Conservation (phyloP, 2,888 invertebrate genomes). For the Stenotaenia linearis region DNA sequence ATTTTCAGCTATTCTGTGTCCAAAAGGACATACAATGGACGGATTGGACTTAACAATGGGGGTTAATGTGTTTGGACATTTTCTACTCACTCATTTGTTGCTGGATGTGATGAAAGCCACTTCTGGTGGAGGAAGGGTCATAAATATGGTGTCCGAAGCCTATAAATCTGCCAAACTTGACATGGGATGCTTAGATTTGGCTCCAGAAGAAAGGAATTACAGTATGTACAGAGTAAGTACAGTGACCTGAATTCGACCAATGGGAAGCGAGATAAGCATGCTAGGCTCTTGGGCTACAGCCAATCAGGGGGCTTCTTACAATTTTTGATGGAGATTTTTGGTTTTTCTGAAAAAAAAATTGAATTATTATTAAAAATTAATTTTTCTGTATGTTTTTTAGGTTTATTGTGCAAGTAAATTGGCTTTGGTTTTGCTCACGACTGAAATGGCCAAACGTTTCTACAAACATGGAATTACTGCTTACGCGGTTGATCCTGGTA, state of each 20-base stretch:
- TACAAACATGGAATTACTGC: constrained; percentile 32
- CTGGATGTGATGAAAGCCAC: constrained; percentile 37
- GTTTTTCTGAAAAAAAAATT: too few species aligned
- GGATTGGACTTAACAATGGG: constrained; percentile 39
- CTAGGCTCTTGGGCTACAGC: too few species aligned
- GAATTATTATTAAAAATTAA: too few species aligned
- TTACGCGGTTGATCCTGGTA: constrained; percentile 36
- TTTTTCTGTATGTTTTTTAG: constrained; percentile 32
- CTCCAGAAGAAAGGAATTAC: constrained; percentile 31
- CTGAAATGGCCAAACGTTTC: constrained; percentile 36
- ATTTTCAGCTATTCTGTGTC: constrained; percentile 36
- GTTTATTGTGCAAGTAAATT: constrained; percentile 36
- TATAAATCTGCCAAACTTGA: constrained; percentile 36
- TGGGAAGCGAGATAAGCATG: too few species aligned
- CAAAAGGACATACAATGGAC: constrained; percentile 38
- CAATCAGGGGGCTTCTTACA: too few species aligned
- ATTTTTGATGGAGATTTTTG: too few species aligned
- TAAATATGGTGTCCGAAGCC: constrained; percentile 39
- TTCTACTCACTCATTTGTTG: constrained; percentile 38
- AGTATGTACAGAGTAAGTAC: constrained; percentile 33
- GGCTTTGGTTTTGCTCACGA: constrained; percentile 33
- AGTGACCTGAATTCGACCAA: neutral
- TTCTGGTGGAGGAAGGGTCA: constrained; percentile 34
- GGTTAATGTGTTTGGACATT: constrained; percentile 40
- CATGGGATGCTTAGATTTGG: constrained; percentile 36